Percentiles rank a stretch among this genome's conserved stretches.
Conservation (phyloP, 2,797 vertebrate genomes). For the Sarcophilus harrisii region DNA sequence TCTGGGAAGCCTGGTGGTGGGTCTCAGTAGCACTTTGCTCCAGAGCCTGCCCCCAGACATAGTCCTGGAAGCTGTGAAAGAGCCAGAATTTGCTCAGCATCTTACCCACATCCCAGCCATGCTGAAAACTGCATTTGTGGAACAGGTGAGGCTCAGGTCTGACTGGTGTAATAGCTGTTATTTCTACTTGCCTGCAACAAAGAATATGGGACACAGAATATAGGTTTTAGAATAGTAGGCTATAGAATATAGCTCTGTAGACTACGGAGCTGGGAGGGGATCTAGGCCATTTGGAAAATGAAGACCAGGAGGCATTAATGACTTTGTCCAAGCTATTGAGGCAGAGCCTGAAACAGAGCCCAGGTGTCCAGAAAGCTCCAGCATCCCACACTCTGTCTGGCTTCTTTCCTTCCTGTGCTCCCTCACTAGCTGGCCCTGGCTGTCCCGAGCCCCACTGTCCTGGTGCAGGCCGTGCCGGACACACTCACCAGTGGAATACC, state of each 20-base stretch:
- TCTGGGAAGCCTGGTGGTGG: conserved; percentile 67
- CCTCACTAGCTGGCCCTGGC: conserved; percentile 69
- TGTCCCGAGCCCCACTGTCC: conserved; percentile 10
- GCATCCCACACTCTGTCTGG: not conserved
- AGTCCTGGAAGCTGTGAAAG: conserved; percentile 70
- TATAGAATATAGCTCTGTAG: too few relatives aligned
- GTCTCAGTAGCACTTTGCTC: conserved; percentile 62
- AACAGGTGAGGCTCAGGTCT: conserved; percentile 69
- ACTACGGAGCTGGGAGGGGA: not conserved
- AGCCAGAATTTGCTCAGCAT: conserved; percentile 69
- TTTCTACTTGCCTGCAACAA: not conserved
- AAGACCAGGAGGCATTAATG: not conserved
- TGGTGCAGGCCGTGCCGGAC: conserved; percentile 70
- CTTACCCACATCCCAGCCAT: conserved; percentile 13
- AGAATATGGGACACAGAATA: not conserved
- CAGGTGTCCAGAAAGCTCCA: not conserved
- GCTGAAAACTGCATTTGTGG: conserved; percentile 70
- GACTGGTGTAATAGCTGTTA: not conserved
- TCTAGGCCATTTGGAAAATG: not conserved
- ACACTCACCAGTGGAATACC: conserved; percentile 74
- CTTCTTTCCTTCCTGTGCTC: not conserved
- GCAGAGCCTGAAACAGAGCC: not conserved
- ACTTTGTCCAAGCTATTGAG: not conserved
- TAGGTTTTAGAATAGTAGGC: not conserved
- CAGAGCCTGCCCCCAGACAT: conserved; percentile 37